Evolutionary conservation across 2,888 invertebrate species (phyloP), one percentile per base, ranked within the genome.

Genomic region (Brachyopa scutellaris): DNA sequence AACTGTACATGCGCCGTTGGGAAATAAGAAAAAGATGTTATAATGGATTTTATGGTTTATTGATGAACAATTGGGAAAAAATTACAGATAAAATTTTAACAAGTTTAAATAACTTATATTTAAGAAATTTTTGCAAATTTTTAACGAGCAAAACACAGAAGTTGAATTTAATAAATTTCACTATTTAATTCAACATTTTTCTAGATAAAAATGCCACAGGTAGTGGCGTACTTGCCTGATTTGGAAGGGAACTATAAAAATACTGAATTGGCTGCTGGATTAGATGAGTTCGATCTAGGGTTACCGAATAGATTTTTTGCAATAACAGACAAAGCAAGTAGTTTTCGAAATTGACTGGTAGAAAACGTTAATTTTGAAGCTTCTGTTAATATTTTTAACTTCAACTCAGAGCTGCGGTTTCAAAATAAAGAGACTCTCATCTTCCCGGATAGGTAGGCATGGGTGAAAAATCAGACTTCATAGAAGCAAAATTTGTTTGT

Each of bases 181-280:
- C 2, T 1, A 13, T 21, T 21, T 31, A 13, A 45, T n/a, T 11
- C 3, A 23, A 40, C 38, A 21, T 2, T 76, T 62, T 49, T 29
- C 9, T 1, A 1, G 15, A 3, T n/a, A 19, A 23, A 77, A 82
- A 66, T 21, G 59, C 82, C 53, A 82, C 82, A 82, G 82, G 82
- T 82, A 70, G 77, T 9, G 36, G 33, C 36, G 21, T 53, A 82
- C 82, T 82, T 82, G 77, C 77, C 82, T 82, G 59, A 15, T 61
- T 72, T 53, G 7, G 19, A 23, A 15, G 26, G 40, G 66, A 77
- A 61, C 61, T 82, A 29, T 55, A 26, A 5, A 21, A 26, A 21
- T 49, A 82, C 77, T 77, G 47, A 74, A 8, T 2, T 33, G 42
- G 33, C 53, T 11, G 9, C 3, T n/a, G 4, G 8, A 23, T 51